Conservation (phyloP, 2,113 vertebrate species). For the Oryzias javanicus region DNA sequence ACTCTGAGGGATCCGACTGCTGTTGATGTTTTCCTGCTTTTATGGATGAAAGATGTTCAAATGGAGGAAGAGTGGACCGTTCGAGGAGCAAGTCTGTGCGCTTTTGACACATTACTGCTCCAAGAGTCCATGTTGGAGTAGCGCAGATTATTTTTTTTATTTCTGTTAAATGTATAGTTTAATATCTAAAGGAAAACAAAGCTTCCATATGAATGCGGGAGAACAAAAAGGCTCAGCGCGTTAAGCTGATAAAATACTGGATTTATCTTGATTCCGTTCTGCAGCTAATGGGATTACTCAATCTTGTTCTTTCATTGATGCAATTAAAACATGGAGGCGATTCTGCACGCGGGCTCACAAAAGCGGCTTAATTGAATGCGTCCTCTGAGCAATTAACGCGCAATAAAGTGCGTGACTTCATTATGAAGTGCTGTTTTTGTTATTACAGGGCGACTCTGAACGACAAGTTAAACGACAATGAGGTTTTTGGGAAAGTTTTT, state of each 20-base stretch:
- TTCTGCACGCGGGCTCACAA: slow-evolving; percentile 47
- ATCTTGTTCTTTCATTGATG: slow-evolving; percentile 54
- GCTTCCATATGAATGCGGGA: not conserved
- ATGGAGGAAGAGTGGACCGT: no score
- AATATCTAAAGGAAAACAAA: not conserved
- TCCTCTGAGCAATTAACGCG: slow-evolving; percentile 52
- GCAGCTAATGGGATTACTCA: slow-evolving; percentile 68
- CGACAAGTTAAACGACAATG: not conserved
- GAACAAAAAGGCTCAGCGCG: slow-evolving; percentile 12
- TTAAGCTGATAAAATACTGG: slow-evolving; percentile 48
- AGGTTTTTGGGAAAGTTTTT: not conserved
- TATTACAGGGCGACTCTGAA: not conserved
- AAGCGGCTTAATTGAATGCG: slow-evolving; percentile 53
- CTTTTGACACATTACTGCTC: no score
- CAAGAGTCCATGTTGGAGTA: no score
- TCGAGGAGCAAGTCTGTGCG: no score
- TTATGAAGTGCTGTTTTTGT: slow-evolving; percentile 29
- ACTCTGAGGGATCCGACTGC: no score
- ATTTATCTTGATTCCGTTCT: slow-evolving; percentile 36
- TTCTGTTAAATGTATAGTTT: not conserved
- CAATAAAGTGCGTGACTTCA: slow-evolving; percentile 55
- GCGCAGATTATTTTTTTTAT: not conserved
- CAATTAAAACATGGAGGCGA: slow-evolving; percentile 66
- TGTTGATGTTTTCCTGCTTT: no score
- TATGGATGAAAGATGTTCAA: no score